Percentiles rank a stretch among this genome's conserved stretches.
Conservation (phyloP, 92 coral and sea anemone genomes). For the Heliopora coerulea region DNA sequence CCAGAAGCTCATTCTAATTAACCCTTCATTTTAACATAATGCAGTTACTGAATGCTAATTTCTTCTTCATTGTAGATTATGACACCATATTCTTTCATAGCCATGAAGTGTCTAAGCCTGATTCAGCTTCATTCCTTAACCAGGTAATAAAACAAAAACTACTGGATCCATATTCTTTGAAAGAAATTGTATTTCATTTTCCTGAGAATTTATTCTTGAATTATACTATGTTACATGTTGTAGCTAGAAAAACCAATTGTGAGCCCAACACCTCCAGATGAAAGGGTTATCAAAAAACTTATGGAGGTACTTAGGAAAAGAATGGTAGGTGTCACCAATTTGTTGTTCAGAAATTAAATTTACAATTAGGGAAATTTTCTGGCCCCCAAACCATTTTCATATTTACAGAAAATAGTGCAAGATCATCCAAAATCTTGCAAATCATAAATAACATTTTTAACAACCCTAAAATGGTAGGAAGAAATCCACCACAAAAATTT, state of each 20-base stretch:
- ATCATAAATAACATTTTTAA: too few species aligned
- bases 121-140: conserved; percentile 80
- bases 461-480: too few species aligned
- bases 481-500: too few species aligned
- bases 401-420: too few species aligned
- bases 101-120: conserved; percentile 93
- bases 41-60: background rate
- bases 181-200: background rate
- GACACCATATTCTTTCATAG: conserved; percentile 88
- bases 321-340: conserved; percentile 74
- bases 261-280: conserved; percentile 64
- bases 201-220: background rate
- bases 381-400: too few species aligned
- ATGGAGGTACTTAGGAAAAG: conserved; percentile 71
- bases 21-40: too few species aligned
- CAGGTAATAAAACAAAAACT: conserved; percentile 52
- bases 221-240: background rate
- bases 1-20: too few species aligned
- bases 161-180: too few species aligned
- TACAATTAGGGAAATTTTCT: too few species aligned
- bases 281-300: conserved; percentile 65
- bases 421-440: too few species aligned
- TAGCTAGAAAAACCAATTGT: conserved; percentile 75
- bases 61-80: conserved; percentile 39
- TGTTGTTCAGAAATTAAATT: too few species aligned